Evolutionary conservation across 2,797 vertebrate genomes (phyloP).

Genomic region (Danio aesculapii): DNA sequence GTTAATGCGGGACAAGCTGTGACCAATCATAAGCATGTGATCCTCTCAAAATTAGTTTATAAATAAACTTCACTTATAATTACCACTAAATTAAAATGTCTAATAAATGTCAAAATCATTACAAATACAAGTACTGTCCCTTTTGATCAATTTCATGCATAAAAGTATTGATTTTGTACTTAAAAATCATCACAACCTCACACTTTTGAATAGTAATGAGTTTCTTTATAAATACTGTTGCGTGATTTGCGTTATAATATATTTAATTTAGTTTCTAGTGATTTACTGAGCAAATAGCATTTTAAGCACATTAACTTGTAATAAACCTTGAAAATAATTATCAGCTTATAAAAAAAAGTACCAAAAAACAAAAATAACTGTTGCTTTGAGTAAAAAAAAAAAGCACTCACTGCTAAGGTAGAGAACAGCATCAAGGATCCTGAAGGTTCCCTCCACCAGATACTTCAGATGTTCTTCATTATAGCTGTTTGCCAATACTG

Average conservation of each 20-base stretch:
- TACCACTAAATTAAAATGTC: no score
- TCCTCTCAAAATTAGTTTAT: no score
- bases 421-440: constrained; percentile 87
- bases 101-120: not conserved
- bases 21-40: no score
- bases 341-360: not conserved
- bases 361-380: not conserved
- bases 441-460: constrained; percentile 78
- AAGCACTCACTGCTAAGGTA: constrained; percentile 85
- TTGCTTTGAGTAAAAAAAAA: not conserved
- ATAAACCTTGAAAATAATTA: not conserved
- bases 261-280: not conserved
- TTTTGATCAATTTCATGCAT: not conserved
- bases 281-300: not conserved
- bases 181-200: not conserved
- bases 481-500: constrained; percentile 76
- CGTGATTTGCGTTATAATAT: not conserved
- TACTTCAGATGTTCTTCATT: constrained; percentile 69
- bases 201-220: not conserved
- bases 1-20: no score
- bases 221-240: not conserved
- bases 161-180: not conserved
- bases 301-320: not conserved
- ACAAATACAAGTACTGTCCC: not conserved
- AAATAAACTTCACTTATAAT: no score